Evolutionary conservation across 1,140 invertebrate genomes (phyloP), one percentile per base, ranked within the genome.

Genomic region (Sitodiplosis mosellana): DNA sequence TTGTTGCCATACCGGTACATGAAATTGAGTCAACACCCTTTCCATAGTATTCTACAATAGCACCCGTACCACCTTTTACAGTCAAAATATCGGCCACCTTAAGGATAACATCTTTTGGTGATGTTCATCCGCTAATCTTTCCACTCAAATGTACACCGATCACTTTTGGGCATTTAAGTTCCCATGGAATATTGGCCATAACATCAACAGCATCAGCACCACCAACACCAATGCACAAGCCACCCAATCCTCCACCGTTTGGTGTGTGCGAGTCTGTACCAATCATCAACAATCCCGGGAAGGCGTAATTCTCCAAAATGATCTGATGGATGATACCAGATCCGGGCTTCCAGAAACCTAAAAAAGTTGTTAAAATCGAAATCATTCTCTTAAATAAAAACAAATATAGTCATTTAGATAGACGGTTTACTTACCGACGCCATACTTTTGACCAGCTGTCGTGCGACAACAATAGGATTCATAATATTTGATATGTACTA

Each of bases 291-390:
- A 96, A 72, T 49, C 94, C 96, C 37, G 96, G 96, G 69, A 96
- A 99, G 11, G 91, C 94, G 62, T 99, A 99, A 65, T 99, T 99
- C 69, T 99, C 96, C 48, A 99, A 69, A 54, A 99, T 90, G 62
- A 99, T 99, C 75, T 97, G 94, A 78, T 99, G 96, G 63, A 99
- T 99, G 58, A 99, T 99, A 50, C 95, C 95, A 58, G 91, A 96
- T 45, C 96, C 96, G 18, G 96, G 95, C 67, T 98, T 96, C 96
- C 96, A 99, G 69, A 99, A 99, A 37, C 96, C 96, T 27, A 27
- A 27, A 10, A 27, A 27, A 27, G 10, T n/a, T n/a, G 27, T 27
- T 5, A 27, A 3, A 27, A 27, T 10, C 3, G 10, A 27, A 5
- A 27, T 27, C 27, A 27, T 27, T 5, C 10, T 27, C 27, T 27